Evolutionary conservation across 2,797 vertebrate species (phyloP), one percentile per base, ranked within the genome.

Genomic region (Pelochelys cantorii): DNA sequence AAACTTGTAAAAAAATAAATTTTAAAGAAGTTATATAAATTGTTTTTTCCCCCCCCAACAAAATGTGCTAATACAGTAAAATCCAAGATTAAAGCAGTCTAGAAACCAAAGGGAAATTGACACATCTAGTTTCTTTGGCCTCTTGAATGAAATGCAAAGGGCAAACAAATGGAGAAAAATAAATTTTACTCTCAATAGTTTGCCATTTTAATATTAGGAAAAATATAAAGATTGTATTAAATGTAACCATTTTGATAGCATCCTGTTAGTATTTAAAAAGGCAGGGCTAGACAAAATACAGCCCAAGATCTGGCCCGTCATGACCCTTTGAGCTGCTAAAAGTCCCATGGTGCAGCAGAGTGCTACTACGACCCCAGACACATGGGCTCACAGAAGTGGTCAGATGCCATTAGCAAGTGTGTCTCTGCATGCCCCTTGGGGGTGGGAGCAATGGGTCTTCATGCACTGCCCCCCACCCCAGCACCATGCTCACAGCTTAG

Each of bases 141-240:
- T 88, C 90, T 79, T 90, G 81, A 95, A 83, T 94, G 92, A 95
- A 95, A 95, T 56, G 77, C 79, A 95, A 60, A 94, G 77, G 48
- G 31, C 29, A 93, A 56, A 87, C 71, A 95, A 95, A 92, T n/a
- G 29, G 31, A 83, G 29, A 60, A 81, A 92, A 95, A 79, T 56
- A 84, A 92, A 93, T 91, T 86, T 94, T 83, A 94, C 88, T 82
- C 92, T 74, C 37, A 83, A 87, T 80, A 93, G 84, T 1, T 2
- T 34, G 15, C 60, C 31, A 55, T 59, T 86, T 83, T 85, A 11
- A 78, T 74, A 93, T 54, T 89, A 90, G 92, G 95, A 22, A 1
- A 88, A 92, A 83, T 3, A 80, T 88, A 86, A 48, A 34, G 60
- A 90, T 80, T 56, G 83, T 79, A 79, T 92, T 15, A 84, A 86